Evolutionary conservation across 2,797 vertebrate genomes (phyloP), one percentile per base, ranked within the genome.

Genomic region (Pantherophis alleghaniensis): DNA sequence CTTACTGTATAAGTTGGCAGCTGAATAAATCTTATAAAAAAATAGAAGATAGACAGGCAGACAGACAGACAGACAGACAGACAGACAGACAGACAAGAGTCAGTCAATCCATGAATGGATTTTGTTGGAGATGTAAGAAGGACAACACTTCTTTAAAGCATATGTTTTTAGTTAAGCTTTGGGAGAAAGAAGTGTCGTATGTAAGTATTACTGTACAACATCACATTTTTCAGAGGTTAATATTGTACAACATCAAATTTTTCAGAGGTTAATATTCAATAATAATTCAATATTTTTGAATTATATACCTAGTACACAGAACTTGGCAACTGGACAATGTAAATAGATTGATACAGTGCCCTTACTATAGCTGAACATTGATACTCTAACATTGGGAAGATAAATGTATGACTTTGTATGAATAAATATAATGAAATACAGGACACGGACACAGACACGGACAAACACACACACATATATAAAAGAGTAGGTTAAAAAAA

Each of bases 401-500:
- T 60, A 60, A 60, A 60, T 24, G 18, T 61, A 61, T 61, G 24
- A 61, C 60, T 26, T 61, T 61, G 24, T 4, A 11, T 26, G 24
- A 24, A 26, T 61, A 26, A 26, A 61, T 61, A 61, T 61, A 61
- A 61, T 26, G 3, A 61, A 61, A 61, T 61, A 61, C 60, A 57
- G 14, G 12, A 56, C 55, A 56, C 11, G 2, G 3, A 56, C 13
- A 14, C 2, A 56, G 0, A 56, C 13, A 55, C 2, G 13, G 2
- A 55, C 51, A 53, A 1, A 55, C 13, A 14, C 2, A 56, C 11
- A 56, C 13, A 56, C 2, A 56, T 0, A 56, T 0, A 56, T 1
- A 56, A 10, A 53, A 53, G 10, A 53, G 63, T 66, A n/a, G 63
- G 28, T 14, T 61, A n/a, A n/a, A n/a, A 66, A 14, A 66, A 69